Conservation (phyloP, 2,888 invertebrate genomes). For the Cenopis cana region DNA sequence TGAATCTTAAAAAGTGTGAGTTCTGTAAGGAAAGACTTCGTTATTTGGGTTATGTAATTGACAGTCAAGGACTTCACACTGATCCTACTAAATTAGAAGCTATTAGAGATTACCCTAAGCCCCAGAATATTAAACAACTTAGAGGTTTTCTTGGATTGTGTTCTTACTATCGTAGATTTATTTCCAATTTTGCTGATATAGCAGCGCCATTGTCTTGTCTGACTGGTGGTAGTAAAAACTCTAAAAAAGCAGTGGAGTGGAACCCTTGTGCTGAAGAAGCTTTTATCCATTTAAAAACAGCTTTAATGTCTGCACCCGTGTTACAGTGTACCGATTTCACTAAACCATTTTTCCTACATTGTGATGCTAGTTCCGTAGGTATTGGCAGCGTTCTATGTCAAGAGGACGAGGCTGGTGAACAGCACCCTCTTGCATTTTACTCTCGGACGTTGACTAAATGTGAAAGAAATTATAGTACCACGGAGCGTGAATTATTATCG, state of each 20-base stretch:
- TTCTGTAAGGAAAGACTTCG: constrained; percentile 42
- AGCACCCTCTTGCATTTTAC: constrained; percentile 19
- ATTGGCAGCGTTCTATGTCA: constrained; percentile 9
- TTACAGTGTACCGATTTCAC: constrained; percentile 10
- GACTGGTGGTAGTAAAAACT: constrained; percentile 45
- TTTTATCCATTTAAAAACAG: constrained; percentile 19
- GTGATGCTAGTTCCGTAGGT: constrained; percentile 7
- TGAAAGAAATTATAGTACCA: constrained; percentile 10
- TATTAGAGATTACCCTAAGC: constrained; percentile 33
- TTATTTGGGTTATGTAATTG: constrained; percentile 19
- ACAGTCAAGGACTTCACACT: constrained; percentile 38
- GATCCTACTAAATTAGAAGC: constrained; percentile 45
- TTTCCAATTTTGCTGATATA: constrained; percentile 49
- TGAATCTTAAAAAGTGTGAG: constrained; percentile 44
- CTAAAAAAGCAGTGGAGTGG: constrained; percentile 8
- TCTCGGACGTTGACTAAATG: neutral
- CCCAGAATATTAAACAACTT: constrained; percentile 38
- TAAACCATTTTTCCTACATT: constrained; percentile 11
- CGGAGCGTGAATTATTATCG: neutral
- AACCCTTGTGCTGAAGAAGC: constrained; percentile 4
- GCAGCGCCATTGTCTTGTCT: constrained; percentile 49
- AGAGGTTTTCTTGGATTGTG: constrained; percentile 46
- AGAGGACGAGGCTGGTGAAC: neutral
- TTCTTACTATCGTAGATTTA: constrained; percentile 48
- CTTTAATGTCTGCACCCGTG: constrained; percentile 13